Percentiles rank a stretch among this genome's conserved stretches.
These are phyloP conservation scores for Anguilla japonica DNA, from an alignment of 2,113 vertebrate genomes.

Conservation along the genomic window DNA sequence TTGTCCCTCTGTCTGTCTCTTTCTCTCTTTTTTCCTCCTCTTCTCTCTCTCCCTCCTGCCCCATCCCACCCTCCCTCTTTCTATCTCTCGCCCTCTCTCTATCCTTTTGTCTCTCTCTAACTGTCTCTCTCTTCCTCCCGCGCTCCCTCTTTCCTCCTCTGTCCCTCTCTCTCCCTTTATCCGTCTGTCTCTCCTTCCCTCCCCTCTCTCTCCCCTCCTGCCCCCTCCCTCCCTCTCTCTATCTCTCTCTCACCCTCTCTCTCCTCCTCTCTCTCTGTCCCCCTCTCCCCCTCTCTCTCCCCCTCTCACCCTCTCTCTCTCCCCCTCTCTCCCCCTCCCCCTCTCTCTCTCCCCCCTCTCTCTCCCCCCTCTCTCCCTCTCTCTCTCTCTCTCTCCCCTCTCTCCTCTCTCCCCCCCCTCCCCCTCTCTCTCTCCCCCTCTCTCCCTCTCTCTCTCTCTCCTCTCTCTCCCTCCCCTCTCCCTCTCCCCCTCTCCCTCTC, in stretches of 20 bases:
- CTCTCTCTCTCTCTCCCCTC: background rate
- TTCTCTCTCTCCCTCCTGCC: background rate
- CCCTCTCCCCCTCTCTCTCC: background rate
- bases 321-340: background rate
- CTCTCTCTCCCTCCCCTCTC: background rate
- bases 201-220: background rate
- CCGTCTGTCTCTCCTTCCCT: background rate
- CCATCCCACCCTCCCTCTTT: background rate
- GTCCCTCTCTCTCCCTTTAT: background rate
- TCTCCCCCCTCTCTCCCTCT: background rate
- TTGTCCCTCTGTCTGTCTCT: too few relatives aligned
- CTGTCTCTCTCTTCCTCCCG: background rate
- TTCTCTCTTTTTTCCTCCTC: too few relatives aligned
- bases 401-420: slow-evolving; percentile 7
- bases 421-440: background rate
- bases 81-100: background rate
- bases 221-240: background rate
- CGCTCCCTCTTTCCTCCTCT: background rate
- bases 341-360: background rate
- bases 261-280: slow-evolving; percentile 7
- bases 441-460: background rate
- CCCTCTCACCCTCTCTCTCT: slow-evolving; percentile 14
- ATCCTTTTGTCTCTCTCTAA: background rate
- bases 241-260: background rate
- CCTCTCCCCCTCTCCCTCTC: slow-evolving; percentile 15